Evolutionary conservation across 2,113 vertebrate genomes (phyloP).

Genomic region (Tympanuchus pallidicinctus): DNA sequence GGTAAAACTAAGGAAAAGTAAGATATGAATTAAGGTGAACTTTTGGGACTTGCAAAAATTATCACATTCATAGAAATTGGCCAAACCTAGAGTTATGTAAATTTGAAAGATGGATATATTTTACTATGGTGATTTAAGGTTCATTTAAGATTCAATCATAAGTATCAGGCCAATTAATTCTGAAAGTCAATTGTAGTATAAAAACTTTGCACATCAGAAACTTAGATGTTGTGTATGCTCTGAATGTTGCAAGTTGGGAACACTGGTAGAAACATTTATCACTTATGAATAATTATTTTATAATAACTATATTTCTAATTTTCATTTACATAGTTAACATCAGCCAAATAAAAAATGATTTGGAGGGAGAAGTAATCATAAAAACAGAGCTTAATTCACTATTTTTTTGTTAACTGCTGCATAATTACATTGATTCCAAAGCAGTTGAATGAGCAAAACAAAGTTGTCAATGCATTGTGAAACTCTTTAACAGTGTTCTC

Average conservation of each 20-base stretch:
- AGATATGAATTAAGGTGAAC: not conserved
- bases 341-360: not conserved
- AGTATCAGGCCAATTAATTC: not conserved
- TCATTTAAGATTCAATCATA: not conserved
- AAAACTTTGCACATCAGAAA: not conserved
- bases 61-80: not conserved
- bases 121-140: not conserved
- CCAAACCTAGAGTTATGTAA: not conserved
- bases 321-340: not conserved
- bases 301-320: not conserved
- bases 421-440: not conserved
- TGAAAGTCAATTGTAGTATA: not conserved
- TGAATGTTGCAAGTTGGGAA: not conserved
- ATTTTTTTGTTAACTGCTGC: not conserved
- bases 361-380: not conserved
- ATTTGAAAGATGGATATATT: not conserved
- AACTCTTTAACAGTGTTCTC: not conserved
- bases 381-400: not conserved
- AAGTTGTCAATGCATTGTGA: not conserved
- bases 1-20: not conserved
- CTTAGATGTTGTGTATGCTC: not conserved
- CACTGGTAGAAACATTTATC: not conserved
- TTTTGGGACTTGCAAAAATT: rapidly evolving
- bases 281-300: not conserved
- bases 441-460: not conserved